A percentile compares a stretch with the other conserved stretches of the same genome.
These are phyloP conservation scores for Xenus cinereus DNA, from an alignment of 2,113 vertebrate genomes.

Conservation along the genomic window DNA sequence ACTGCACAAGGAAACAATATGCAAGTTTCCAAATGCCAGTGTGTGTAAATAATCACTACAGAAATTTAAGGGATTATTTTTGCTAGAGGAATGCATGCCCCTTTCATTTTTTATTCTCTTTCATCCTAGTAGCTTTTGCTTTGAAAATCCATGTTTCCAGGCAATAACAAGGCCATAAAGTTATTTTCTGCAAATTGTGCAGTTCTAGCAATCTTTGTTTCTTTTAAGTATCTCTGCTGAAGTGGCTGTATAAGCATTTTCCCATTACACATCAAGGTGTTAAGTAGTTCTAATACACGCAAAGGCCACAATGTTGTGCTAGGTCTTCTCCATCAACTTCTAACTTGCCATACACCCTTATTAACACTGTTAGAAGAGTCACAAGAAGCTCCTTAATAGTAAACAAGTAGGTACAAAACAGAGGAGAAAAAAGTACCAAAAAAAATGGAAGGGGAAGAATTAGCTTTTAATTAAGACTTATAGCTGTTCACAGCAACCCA, in stretches of 20 bases:
- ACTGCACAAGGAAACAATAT: background rate
- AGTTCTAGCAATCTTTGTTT: constrained; percentile 24
- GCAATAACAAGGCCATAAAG: constrained; percentile 33
- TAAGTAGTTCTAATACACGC: background rate
- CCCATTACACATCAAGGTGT: background rate
- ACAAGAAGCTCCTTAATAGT: background rate
- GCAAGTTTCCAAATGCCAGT: background rate
- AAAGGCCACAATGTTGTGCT: background rate
- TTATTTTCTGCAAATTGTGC: constrained; percentile 49
- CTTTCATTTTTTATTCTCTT: constrained; percentile 61
- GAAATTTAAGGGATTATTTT: background rate
- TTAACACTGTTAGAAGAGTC: background rate
- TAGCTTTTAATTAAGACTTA: background rate
- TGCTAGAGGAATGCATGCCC: background rate
- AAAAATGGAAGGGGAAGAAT: background rate
- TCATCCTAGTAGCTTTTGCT: constrained; percentile 34
- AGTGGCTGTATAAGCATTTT: constrained; percentile 3
- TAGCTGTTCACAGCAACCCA: background rate
- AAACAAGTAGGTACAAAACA: background rate
- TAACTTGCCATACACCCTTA: background rate
- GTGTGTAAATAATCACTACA: background rate
- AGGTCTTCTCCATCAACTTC: background rate
- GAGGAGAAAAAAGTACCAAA: background rate
- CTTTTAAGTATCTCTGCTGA: background rate
- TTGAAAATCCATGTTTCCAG: constrained; percentile 39